Base-by-base conservation (phyloP, 2,797 vertebrate species). In the Myiotriccus ornatus region DNA sequence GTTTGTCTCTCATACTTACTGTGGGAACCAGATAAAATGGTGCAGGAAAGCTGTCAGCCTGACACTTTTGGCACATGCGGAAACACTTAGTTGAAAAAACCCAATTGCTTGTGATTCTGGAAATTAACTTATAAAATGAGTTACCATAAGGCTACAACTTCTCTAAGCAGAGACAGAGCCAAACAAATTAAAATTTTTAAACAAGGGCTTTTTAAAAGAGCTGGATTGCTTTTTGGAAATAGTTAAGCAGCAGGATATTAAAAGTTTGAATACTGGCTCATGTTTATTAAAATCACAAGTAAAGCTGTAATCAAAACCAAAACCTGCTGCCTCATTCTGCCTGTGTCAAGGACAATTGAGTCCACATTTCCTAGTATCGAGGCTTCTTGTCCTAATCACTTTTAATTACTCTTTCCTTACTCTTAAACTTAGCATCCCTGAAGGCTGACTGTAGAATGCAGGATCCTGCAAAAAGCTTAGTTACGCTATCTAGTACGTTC, bases 191-290 rank as follows among this genome's bases (percentile, higher is more conserved):
- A 97, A 97, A 94, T 93, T 96, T 97, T 98, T 96, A 98, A 97
- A 96, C 96, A 97, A 97, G 94, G 62, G 15, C 94, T 95, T 84
- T 97, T 98, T 97, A 96, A 97, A 97, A 97, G 89, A 94, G 43
- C 96, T 97, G 97, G 97, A 98, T 97, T 90, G 94, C 59, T 97
- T 96, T 97, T 98, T 98, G 97, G 98, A 98, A 98, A 97, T 97
- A 97, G 96, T 97, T 98, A 98, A 97, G 97, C 96, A 97, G 98
- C 98, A 98, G 98, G 98, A 98, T 98, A 98, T 98, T 98, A 98
- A 97, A 98, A 97, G 96, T 97, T 97, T 97, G 97, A 98, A 97
- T 98, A 90, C 97, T 96, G 95, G 96, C 89, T 98, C 96, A 96
- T 97, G 97, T 98, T 98, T 98, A 97, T 98, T 98, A 97, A 98